Conservation (phyloP, 2,113 vertebrate species). For the Trogon melanurus region DNA sequence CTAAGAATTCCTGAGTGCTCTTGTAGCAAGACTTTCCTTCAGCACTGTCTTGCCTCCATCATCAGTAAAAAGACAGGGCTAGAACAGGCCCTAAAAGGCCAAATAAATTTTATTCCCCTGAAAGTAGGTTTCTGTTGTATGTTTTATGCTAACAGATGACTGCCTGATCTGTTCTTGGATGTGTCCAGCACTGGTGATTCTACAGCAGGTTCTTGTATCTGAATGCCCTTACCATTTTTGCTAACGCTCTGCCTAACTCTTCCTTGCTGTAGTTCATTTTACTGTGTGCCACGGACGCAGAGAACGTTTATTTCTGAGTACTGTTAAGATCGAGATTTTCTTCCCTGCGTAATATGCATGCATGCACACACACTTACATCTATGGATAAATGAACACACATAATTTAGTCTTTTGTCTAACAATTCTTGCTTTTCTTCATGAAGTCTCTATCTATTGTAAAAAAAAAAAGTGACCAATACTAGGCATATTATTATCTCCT, state of each 20-base stretch:
- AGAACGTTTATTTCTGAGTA: not conserved
- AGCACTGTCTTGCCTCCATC: not conserved
- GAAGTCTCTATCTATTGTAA: not conserved
- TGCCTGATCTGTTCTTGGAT: not conserved
- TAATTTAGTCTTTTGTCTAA: not conserved
- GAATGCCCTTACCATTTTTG: not conserved
- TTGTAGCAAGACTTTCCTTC: not conserved
- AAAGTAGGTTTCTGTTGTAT: not conserved
- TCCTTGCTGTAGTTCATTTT: not conserved
- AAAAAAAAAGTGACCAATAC: not conserved
- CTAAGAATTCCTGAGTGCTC: not conserved
- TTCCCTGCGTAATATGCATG: not conserved
- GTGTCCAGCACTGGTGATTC: not conserved
- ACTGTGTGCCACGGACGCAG: not conserved
- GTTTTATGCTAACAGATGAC: not conserved
- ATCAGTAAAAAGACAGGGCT: not conserved
- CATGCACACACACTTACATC: rapidly evolving
- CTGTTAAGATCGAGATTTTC: not conserved
- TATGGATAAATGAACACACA: not conserved
- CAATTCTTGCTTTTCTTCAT: not conserved
- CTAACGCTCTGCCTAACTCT: not conserved
- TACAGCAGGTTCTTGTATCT: not conserved
- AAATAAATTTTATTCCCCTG: not conserved
- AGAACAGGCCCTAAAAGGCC: not conserved
- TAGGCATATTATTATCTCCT: not conserved